Conservation (phyloP, 1,140 invertebrate species). For the Drosophila leontia region DNA sequence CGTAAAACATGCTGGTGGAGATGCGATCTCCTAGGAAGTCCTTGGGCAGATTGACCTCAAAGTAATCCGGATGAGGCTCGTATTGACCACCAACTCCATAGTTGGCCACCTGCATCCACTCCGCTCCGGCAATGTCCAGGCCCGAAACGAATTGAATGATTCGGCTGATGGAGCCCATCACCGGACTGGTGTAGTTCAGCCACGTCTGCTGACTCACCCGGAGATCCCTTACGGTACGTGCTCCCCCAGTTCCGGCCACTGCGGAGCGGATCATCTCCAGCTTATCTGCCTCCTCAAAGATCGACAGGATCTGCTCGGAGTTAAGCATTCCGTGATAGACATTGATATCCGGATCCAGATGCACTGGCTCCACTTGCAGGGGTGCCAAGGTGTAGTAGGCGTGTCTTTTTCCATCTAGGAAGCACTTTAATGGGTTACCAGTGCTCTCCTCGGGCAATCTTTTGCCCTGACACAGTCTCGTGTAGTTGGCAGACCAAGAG, state of each 20-base stretch:
- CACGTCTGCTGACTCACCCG: constrained; percentile 99
- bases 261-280: constrained; percentile 90
- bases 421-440: constrained; percentile 88
- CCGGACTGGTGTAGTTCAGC: constrained; percentile 93
- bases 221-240: constrained; percentile 88
- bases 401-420: constrained; percentile 89
- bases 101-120: constrained; percentile 88
- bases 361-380: constrained; percentile 95
- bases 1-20: constrained; percentile 77
- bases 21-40: constrained; percentile 66
- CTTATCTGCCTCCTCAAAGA: constrained; percentile 91
- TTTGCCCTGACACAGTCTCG: constrained; percentile 61
- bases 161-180: constrained; percentile 90
- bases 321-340: constrained; percentile 95
- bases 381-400: constrained; percentile 93
- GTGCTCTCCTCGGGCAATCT: constrained; percentile 6
- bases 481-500: constrained; percentile 54
- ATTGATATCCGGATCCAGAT: constrained; percentile 92
- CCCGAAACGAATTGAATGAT: constrained; percentile 92
- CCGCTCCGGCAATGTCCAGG: constrained; percentile 89
- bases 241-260: constrained; percentile 93
- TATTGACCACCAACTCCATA: constrained; percentile 91
- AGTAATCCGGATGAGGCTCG: constrained; percentile 89
- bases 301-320: constrained; percentile 93
- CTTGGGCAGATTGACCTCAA: constrained; percentile 20